A percentile compares a stretch with the other conserved stretches of the same genome.
These are phyloP conservation scores for Aethes cnicana DNA, from an alignment of 2,888 invertebrate genomes.

Conservation along the genomic window DNA sequence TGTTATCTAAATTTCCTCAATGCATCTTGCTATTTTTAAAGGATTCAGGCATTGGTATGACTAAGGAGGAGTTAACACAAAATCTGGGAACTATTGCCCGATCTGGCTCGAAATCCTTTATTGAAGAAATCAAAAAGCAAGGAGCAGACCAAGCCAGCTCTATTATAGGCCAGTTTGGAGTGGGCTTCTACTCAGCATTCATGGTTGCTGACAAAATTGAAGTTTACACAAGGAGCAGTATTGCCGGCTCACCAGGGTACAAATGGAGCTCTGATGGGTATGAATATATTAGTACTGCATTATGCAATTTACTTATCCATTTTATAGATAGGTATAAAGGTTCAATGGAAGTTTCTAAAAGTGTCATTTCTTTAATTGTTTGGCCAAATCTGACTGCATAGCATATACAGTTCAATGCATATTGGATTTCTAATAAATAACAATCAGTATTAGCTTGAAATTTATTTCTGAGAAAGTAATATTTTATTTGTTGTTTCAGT, in stretches of 20 bases:
- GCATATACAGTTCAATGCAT: too few species aligned
- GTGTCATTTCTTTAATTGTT: too few species aligned
- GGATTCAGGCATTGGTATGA: constrained; percentile 98
- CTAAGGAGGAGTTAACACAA: constrained; percentile 92
- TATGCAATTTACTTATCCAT: too few species aligned
- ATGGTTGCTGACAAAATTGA: constrained; percentile 98
- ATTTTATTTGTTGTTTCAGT: too few species aligned
- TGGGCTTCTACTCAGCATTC: constrained; percentile 98
- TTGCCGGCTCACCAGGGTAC: constrained; percentile 85
- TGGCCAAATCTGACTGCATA: too few species aligned
- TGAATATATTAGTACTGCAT: too few species aligned
- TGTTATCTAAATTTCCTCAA: not conserved
- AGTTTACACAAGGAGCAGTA: constrained; percentile 91
- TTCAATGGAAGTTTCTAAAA: too few species aligned
- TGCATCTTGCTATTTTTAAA: constrained; percentile 45
- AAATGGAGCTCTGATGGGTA: constrained; percentile 97
- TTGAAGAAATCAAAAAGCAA: constrained; percentile 90
- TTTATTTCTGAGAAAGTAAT: too few species aligned
- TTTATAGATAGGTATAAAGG: too few species aligned
- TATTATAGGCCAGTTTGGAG: constrained; percentile 98
- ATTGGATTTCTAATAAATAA: too few species aligned
- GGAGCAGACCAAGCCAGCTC: constrained; percentile 84
- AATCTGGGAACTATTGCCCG: constrained; percentile 97
- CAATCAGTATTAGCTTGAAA: too few species aligned
- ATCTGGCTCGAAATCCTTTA: constrained; percentile 96